phyloP scores from a whole-genome alignment of 2,888 invertebrate genomes.

The Pseudoips prasinana region DNA sequence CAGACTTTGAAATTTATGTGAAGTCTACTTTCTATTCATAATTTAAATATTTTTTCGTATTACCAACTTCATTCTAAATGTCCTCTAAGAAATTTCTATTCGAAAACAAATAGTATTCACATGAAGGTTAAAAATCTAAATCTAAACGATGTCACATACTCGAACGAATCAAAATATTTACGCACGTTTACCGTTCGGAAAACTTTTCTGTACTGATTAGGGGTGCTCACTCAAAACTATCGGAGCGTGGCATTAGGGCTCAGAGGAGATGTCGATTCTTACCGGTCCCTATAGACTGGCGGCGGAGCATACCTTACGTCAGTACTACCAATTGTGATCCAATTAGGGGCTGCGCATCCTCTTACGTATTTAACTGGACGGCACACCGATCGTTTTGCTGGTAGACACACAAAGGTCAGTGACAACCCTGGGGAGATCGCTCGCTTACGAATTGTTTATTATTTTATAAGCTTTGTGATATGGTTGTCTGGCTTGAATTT shows the following conservation, averaged over 20 bases:
- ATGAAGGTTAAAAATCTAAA: too few species aligned
- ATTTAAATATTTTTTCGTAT: too few species aligned
- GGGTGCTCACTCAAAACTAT: conserved; percentile 41
- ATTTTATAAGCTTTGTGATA: conserved; percentile 31
- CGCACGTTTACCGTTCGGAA: conserved; percentile 32
- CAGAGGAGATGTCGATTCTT: conserved; percentile 48
- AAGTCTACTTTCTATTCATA: too few species aligned
- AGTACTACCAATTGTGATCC: conserved; percentile 71
- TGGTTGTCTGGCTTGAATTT: conserved; percentile 5
- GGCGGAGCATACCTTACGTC: conserved; percentile 59
- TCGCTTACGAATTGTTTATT: conserved; percentile 25
- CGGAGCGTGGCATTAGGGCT: conserved; percentile 44
- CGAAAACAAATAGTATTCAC: too few species aligned
- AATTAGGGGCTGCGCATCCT: conserved; percentile 72
- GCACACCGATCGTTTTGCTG: conserved; percentile 54
- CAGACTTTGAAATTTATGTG: too few species aligned
- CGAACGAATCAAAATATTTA: conserved; percentile 11
- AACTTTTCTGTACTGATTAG: conserved; percentile 38
- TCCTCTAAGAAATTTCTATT: too few species aligned
- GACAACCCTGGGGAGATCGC: conserved; percentile 27
- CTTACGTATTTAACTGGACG: conserved; percentile 72
- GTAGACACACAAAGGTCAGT: conserved; percentile 38
- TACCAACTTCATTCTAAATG: too few species aligned
- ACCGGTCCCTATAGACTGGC: conserved; percentile 44
- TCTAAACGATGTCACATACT: too few species aligned